Base-by-base conservation (phyloP, 2,888 invertebrate genomes). In the Operophtera brumata region DNA sequence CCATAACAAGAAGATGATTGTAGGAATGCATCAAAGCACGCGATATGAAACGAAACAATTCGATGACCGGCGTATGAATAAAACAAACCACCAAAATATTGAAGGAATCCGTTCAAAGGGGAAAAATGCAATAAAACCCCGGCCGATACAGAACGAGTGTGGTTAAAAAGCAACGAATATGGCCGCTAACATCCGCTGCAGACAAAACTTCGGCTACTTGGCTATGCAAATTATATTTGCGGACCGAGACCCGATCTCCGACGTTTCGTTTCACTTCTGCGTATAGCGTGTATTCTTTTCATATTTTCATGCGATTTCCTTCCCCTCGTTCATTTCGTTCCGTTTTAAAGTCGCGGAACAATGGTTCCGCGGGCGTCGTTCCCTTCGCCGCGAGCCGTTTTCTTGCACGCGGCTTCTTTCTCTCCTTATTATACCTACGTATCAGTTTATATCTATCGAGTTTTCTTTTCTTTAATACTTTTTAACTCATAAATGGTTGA, bases 191-290 rank as follows among this genome's bases (percentile, higher is more conserved):
- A 86, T 86, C 87, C 85, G 87, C 73, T 80, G 83, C 88, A 88
- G 86, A 88, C 90, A 86, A 88, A 88, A 85, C 86, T 90, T 84
- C 70, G 84, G 80, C 87, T 89, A 91, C 87, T 91, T 90, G 90
- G 77, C 87, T 90, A 91, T 91, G 91, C 90, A 91, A 91, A 91
- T 91, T 90, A 90, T 90, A 90, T 91, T 91, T 91, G 90, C 90
- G 82, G 90, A 90, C 90, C 81, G 82, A 80, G 85, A 82, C 83
- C 80, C 86, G 87, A 89, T 89, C 88, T 84, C 82, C 82, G 76
- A 80, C 86, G 78, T 88, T 89, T 79, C 90, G 83, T 90, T 91
- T 87, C 87, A 85, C 86, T 86, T 85, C 77, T 84, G 78, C 80
- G 80, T 84, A 80, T 81, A 87, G 80, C 82, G 82, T 87, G 88